phyloP scores from a whole-genome alignment of 2,888 invertebrate genomes.

The Brenthis daphne region DNA sequence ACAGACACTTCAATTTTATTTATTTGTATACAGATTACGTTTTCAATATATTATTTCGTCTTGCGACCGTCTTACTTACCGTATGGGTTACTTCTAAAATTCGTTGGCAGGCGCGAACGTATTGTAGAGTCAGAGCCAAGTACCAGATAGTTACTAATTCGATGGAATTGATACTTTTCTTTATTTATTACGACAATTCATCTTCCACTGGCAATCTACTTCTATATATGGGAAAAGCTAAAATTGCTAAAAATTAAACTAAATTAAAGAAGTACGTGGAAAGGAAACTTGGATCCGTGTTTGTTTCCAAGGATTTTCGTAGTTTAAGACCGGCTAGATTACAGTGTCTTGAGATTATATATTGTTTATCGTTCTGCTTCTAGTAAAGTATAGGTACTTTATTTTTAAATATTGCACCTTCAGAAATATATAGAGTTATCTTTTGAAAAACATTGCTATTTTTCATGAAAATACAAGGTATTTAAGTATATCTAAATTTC shows the following conservation, averaged over 20 bases:
- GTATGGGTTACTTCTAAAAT: slow-evolving; percentile 12
- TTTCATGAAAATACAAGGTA: neutral
- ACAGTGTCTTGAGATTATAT: slow-evolving; percentile 17
- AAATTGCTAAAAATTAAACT: slow-evolving; percentile 35
- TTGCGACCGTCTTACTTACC: slow-evolving; percentile 12
- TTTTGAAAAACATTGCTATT: neutral
- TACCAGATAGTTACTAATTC: slow-evolving; percentile 40
- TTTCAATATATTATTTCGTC: neutral
- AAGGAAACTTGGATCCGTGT: slow-evolving; percentile 9
- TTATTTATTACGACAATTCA: slow-evolving; percentile 40
- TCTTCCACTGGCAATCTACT: slow-evolving; percentile 31
- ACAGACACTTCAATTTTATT: too few species aligned
- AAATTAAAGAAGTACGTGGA: slow-evolving; percentile 21
- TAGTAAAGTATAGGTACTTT: slow-evolving; percentile 9
- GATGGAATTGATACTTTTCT: slow-evolving; percentile 40
- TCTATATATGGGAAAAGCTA: slow-evolving; percentile 25
- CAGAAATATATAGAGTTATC: neutral
- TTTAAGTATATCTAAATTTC: too few species aligned
- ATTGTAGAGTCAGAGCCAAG: slow-evolving; percentile 36
- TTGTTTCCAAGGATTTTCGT: slow-evolving; percentile 13
- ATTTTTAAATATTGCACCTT: slow-evolving; percentile 12
- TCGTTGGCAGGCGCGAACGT: slow-evolving; percentile 40
- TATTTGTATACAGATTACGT: too few species aligned
- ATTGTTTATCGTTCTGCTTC: slow-evolving; percentile 13
- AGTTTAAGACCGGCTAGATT: slow-evolving; percentile 18